Evolutionary conservation across 37 sponge, comb jelly and placozoan species (phyloP), one percentile per base, ranked within the genome.

Genomic region (Beroe forskalii): DNA sequence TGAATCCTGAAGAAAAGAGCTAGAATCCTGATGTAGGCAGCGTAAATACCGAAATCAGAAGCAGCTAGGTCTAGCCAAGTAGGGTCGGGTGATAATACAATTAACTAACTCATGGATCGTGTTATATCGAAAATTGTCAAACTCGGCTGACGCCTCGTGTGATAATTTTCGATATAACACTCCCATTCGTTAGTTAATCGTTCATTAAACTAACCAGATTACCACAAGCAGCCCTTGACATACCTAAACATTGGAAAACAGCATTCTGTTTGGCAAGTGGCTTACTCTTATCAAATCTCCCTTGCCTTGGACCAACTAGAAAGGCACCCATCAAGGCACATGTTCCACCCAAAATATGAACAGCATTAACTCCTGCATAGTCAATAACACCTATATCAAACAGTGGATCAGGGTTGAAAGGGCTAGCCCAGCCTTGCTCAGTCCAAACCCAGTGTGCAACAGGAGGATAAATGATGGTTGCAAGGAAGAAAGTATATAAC

Each of bases 381-480:
- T 90, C 90, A n/a, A 80, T 12, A 44, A 38, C 86, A 20, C 86
- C 86, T 1, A 80, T 25, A 23, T 37, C 86, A 27, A 80, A 80
- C 17, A 80, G 86, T 20, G 60, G 86, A 30, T 80, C 27, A 22
- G 23, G 1, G 86, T 80, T 80, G 60, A 33, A 24, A 0, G 60
- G 60, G 30, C 86, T 80, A 4, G 86, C 86, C 90, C 90, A 90
- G 19, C 90, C 90, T 62, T 90, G 41, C 14, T 33, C 41, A 14
- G 66, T 39, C 90, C 90, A 90, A n/a, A 23, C 33, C 90, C 63
- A 90, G 30, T 90, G 90, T 17, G 67, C 90, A 22, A 90, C 90
- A 19, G 67, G 66, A 20, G 90, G 90, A 41, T 90, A 90, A 64
- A 90, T 90, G 62, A 90, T n/a, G 40, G 90, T 64, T 4, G 61